Evolutionary conservation across 2,888 invertebrate genomes (phyloP), one percentile per base, ranked within the genome.

Genomic region (Coremacera marginata): DNA sequence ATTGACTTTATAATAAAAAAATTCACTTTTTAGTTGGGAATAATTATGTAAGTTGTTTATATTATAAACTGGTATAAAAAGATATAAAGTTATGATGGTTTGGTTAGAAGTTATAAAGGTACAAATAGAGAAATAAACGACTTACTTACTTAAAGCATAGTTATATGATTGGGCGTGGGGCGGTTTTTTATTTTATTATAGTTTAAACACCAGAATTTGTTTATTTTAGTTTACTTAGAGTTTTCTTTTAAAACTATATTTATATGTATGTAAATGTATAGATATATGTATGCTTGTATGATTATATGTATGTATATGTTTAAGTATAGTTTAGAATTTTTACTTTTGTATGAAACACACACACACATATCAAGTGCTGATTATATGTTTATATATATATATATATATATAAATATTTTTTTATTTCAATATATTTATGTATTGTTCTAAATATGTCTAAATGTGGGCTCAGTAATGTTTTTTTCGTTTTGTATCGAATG

Each of bases 351-450:
- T 65, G 74, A 67, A 74, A 74, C 74, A 74, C 27, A 91, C 90
- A 91, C 90, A 91, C 90, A 91, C 90, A 71, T 92, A 78, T 91
- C 91, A 84, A 87, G 85, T 49, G 87, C 88, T 72, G 89, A 88
- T 78, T 84, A 86, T 71, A 25, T 62, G 25, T 27, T 9, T 49
- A 27, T 25, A 52, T 27, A 27, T 25, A 3, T 74, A 44, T 51
- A 67, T 55, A 34, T 68, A 51, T 67, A 11, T 49, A 22, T 68
- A 68, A 14, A 16, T 52, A 52, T 55, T 14, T 31, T 68, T 68
- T 37, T 37, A 37, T 37, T 4, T 31, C 31, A 37, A 37, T 63
- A 63, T 63, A 31, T 63, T n/a, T n/a, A 63, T 62, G 19, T 55
- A 37, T 68, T 55, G 34, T 34, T 67, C 55, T 55, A 68, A 49